Conservation (phyloP, 1,140 invertebrate species). For the Drosophila orosa region DNA sequence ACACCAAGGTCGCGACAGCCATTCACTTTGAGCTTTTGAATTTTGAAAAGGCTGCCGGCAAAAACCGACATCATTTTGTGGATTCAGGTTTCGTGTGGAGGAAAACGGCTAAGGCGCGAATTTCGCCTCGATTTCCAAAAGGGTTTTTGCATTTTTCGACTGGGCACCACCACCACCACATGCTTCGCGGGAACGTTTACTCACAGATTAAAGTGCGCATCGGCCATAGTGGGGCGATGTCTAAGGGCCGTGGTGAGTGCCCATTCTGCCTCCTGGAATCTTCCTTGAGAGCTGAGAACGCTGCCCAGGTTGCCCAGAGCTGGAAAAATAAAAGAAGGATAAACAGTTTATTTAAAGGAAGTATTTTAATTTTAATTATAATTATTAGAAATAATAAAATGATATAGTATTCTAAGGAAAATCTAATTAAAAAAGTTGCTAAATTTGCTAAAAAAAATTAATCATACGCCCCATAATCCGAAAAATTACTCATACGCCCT, state of each 20-base stretch:
- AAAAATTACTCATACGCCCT: constrained; percentile 4
- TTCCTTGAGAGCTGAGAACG: constrained; percentile 93
- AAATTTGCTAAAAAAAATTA: no score
- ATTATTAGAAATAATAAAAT: no score
- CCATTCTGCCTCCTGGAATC: constrained; percentile 92
- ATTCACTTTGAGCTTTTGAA: constrained; percentile 82
- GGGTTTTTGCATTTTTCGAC: constrained; percentile 15
- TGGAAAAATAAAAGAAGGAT: constrained; percentile 78
- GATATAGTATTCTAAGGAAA: no score
- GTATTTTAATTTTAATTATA: no score
- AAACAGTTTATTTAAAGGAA: background rate
- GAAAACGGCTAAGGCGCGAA: constrained; percentile 44
- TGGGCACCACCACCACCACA: constrained; percentile 25
- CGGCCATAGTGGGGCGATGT: constrained; percentile 96
- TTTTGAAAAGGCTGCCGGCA: constrained; percentile 74
- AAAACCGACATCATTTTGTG: constrained; percentile 74
- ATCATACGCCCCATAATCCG: no score
- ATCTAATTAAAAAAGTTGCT: no score
- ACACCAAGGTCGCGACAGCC: constrained; percentile 71
- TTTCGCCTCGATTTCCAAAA: constrained; percentile 54
- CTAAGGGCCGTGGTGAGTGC: constrained; percentile 93
- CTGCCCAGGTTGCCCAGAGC: constrained; percentile 97
- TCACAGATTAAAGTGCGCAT: constrained; percentile 99
- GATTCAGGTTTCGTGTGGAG: constrained; percentile 53
- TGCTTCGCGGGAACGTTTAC: constrained; percentile 85